Evolutionary conservation across 2,797 vertebrate species (phyloP).

Genomic region (Diplodus sargus): DNA sequence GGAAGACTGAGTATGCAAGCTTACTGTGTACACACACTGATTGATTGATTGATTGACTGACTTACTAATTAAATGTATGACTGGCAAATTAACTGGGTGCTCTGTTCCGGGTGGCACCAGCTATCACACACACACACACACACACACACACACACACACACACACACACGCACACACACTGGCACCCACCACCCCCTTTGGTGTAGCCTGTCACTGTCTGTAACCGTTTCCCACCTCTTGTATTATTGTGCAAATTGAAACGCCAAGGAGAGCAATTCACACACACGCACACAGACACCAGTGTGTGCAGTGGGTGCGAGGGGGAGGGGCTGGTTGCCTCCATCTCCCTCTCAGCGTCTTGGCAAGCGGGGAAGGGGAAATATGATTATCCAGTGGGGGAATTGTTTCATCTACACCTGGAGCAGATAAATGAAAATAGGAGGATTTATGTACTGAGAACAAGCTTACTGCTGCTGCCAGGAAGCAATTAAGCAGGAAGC

Average conservation of each 20-base stretch:
- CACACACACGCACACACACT: constrained; percentile 11
- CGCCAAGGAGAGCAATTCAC: constrained; percentile 66
- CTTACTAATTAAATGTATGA: constrained; percentile 35
- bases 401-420: constrained; percentile 86
- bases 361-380: constrained; percentile 73
- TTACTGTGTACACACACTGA: background rate
- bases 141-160: constrained; percentile 13
- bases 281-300: constrained; percentile 30
- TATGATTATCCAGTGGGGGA: constrained; percentile 81
- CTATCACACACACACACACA: background rate
- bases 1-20: background rate
- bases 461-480: constrained; percentile 73
- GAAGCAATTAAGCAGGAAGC: constrained; percentile 80
- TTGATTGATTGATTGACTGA: constrained; percentile 22
- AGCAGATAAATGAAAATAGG: constrained; percentile 80
- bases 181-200: constrained; percentile 32
- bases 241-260: constrained; percentile 82
- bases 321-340: constrained; percentile 2
- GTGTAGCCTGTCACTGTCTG: constrained; percentile 64
- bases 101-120: constrained; percentile 30
- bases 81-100: constrained; percentile 29
- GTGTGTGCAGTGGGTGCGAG: constrained; percentile 8
- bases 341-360: constrained; percentile 69
- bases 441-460: constrained; percentile 79
- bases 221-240: constrained; percentile 67